A percentile compares a stretch with the other conserved stretches of the same genome.
phyloP scores from a whole-genome alignment of 2,113 vertebrate species.

The Eleginops maclovinus region DNA sequence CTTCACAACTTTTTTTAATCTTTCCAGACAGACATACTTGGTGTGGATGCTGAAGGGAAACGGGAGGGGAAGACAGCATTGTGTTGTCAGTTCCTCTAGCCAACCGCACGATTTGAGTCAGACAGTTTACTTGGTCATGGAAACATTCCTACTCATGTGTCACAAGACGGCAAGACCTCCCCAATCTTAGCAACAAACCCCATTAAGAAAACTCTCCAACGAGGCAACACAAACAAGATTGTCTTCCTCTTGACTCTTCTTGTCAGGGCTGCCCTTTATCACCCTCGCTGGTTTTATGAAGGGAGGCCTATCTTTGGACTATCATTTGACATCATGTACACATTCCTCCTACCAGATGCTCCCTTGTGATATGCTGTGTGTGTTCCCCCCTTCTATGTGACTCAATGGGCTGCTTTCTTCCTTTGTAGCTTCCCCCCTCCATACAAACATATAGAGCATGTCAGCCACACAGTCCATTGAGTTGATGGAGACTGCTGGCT shows the following conservation, averaged over 20 bases:
- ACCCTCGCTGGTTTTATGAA: slow-evolving; percentile 69
- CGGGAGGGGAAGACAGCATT: slow-evolving; percentile 37
- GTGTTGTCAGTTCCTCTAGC: slow-evolving; percentile 43
- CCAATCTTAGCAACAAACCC: slow-evolving; percentile 53
- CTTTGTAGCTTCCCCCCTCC: slow-evolving; percentile 52
- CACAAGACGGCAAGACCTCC: slow-evolving; percentile 59
- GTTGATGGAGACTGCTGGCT: slow-evolving; percentile 76
- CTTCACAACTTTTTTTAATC: slow-evolving; percentile 57
- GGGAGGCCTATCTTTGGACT: slow-evolving; percentile 80
- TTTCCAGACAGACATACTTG: slow-evolving; percentile 55
- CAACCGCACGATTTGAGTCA: slow-evolving; percentile 66
- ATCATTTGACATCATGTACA: slow-evolving; percentile 84
- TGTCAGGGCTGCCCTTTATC: slow-evolving; percentile 68
- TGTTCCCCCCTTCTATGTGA: slow-evolving; percentile 63
- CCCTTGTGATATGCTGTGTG: slow-evolving; percentile 83
- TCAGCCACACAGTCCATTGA: slow-evolving; percentile 78
- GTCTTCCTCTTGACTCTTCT: slow-evolving; percentile 67
- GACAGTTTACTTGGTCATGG: slow-evolving; percentile 56
- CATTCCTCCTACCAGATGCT: slow-evolving; percentile 83
- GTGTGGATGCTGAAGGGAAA: slow-evolving; percentile 43
- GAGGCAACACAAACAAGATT: slow-evolving; percentile 75
- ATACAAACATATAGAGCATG: slow-evolving; percentile 80
- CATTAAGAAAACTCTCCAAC: slow-evolving; percentile 68
- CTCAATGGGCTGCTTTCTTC: slow-evolving; percentile 82
- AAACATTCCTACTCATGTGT: slow-evolving; percentile 76